Conservation (phyloP, 1,140 invertebrate species). For the Holcopasites calliopsidis region DNA sequence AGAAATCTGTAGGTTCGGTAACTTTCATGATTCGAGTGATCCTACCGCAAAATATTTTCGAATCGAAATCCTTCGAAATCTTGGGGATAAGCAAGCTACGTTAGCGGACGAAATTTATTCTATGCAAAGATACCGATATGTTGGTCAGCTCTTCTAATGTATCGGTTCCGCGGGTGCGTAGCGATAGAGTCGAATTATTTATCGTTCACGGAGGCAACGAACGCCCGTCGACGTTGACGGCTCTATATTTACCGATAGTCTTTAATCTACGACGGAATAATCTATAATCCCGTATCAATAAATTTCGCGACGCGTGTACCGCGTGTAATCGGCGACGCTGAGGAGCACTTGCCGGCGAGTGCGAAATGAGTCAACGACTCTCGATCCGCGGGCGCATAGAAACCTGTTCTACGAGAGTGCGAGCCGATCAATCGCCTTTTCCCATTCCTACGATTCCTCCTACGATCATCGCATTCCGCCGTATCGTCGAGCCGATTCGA, state of each 20-base stretch:
- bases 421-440: constrained; percentile 62
- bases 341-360: constrained; percentile 45
- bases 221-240: constrained; percentile 39
- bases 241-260: constrained; percentile 47
- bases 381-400: constrained; percentile 60
- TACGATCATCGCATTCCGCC: constrained; percentile 59
- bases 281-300: constrained; percentile 55
- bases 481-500: constrained; percentile 40
- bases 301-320: constrained; percentile 41
- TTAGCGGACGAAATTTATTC: no score
- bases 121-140: no score
- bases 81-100: no score
- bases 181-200: constrained; percentile 49
- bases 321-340: constrained; percentile 16
- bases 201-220: constrained; percentile 20
- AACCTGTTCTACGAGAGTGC: constrained; percentile 65
- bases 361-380: constrained; percentile 75
- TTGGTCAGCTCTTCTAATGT: neutral
- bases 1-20: no score
- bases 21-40: no score
- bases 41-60: no score
- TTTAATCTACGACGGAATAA: constrained; percentile 55
- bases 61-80: no score
- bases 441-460: constrained; percentile 61
- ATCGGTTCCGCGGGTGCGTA: neutral